Evolutionary conservation across 2,888 invertebrate genomes (phyloP), one percentile per base, ranked within the genome.

Genomic region (Ennomos fuscantarius): DNA sequence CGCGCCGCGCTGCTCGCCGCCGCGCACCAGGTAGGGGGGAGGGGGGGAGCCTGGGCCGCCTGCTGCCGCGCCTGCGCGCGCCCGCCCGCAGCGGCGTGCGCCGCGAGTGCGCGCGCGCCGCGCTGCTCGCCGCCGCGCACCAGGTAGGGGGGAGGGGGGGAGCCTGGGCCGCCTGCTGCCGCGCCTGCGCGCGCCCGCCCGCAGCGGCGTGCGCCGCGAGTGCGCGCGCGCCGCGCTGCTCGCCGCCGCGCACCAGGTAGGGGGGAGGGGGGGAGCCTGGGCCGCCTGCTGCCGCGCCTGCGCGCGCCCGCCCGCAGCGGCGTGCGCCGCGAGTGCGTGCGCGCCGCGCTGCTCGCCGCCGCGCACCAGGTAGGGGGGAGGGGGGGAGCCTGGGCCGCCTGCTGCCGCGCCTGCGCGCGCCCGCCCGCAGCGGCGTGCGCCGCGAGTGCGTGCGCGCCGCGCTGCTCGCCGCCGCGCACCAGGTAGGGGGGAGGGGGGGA

Each of bases 361-460:
- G 6, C 3, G 24, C 24, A 24, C 24, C 24, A 24, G 24, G 24
- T 24, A 24, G 2, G 24, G n/a, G n/a, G n/a, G n/a, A n/a, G n/a
- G n/a, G n/a, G n/a, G n/a, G n/a, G n/a, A n/a, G n/a, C n/a, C n/a
- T n/a, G n/a, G n/a, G n/a, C n/a, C n/a, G n/a, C n/a, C n/a, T n/a
- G n/a, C n/a, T n/a, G n/a, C n/a, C n/a, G n/a, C n/a, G n/a, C n/a
- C n/a, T n/a, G n/a, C n/a, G n/a, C n/a, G n/a, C n/a, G n/a, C n/a
- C n/a, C 6, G 94, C 94, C 51, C 93, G 97, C 55, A 94, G 95
- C 66, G 95, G 95, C 41, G 96, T 94, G n/a, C 95, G 95, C 60
- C 95, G 96, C 76, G 96, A 96, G 79, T 94, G 96, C 6, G 95
- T 97, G 50, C 96, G 96, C 77, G 96, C 96, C 72, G 96, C 96